phyloP scores from a whole-genome alignment of 2,113 vertebrate species.

The Labeo rohita region DNA sequence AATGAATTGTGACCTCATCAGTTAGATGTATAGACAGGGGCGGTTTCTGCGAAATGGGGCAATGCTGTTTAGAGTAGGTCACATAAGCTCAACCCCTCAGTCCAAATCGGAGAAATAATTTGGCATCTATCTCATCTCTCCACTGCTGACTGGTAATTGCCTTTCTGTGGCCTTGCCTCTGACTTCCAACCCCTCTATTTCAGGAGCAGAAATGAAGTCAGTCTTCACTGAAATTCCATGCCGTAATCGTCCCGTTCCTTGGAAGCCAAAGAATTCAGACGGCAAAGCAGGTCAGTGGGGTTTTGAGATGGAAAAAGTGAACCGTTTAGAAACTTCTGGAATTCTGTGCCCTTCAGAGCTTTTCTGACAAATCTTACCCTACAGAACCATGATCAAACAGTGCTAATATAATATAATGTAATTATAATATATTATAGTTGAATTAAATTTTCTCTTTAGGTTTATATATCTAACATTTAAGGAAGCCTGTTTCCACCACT shows the following conservation, averaged over 20 bases:
- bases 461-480: no score
- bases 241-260: slow-evolving; percentile 53
- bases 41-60: slow-evolving; percentile 7
- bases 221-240: slow-evolving; percentile 61
- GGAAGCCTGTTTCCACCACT: no score
- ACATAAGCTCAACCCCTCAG: slow-evolving; percentile 32
- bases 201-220: slow-evolving; percentile 58
- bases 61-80: slow-evolving; percentile 34
- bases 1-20: slow-evolving; percentile 43
- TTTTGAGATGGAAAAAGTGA: slow-evolving; percentile 60
- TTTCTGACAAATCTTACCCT: slow-evolving; percentile 36
- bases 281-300: slow-evolving; percentile 55
- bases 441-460: no score
- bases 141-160: slow-evolving; percentile 49
- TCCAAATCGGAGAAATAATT: slow-evolving; percentile 41
- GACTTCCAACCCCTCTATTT: slow-evolving; percentile 56
- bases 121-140: slow-evolving; percentile 44
- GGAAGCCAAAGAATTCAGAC: slow-evolving; percentile 58
- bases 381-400: background rate
- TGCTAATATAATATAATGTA: background rate
- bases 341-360: slow-evolving; percentile 50
- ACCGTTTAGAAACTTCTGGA: slow-evolving; percentile 41
- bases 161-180: slow-evolving; percentile 53
- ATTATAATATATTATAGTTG: background rate
- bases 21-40: slow-evolving; percentile 32